Conservation (phyloP, 1,140 invertebrate species). For the Nephila pilipes region DNA sequence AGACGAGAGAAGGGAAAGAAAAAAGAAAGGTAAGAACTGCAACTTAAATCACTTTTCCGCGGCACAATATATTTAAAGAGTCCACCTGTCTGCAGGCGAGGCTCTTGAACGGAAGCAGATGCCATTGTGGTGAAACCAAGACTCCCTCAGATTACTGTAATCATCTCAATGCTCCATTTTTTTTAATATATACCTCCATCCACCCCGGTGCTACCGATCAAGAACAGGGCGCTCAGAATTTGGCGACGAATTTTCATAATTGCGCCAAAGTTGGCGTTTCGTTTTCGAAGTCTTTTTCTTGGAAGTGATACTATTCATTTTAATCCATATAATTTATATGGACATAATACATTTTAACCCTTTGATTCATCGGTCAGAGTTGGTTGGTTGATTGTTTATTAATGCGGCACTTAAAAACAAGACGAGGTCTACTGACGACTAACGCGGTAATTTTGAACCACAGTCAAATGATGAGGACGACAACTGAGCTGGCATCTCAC, state of each 20-base stretch:
- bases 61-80: conserved; percentile 10
- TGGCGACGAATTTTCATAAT: not conserved
- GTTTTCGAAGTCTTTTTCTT: not conserved
- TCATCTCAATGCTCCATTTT: conserved; percentile 44
- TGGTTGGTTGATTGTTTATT: no score
- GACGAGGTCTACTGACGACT: no score
- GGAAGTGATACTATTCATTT: no score
- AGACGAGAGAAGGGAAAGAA: not conserved
- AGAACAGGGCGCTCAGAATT: not conserved
- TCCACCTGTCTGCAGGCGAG: conserved; percentile 65
- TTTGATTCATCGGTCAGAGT: no score
- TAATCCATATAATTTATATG: no score
- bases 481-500: no score
- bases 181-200: conserved; percentile 35
- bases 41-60: conserved; percentile 54
- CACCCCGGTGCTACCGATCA: not conserved
- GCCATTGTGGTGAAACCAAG: conserved; percentile 74
- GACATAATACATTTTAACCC: no score
- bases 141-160: conserved; percentile 61
- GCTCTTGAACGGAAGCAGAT: conserved; percentile 66
- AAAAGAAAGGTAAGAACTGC: not conserved
- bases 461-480: no score
- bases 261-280: not conserved
- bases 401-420: no score
- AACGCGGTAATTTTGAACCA: no score